phyloP scores from a whole-genome alignment of 2,888 invertebrate genomes.

The Parnassius smintheus region DNA sequence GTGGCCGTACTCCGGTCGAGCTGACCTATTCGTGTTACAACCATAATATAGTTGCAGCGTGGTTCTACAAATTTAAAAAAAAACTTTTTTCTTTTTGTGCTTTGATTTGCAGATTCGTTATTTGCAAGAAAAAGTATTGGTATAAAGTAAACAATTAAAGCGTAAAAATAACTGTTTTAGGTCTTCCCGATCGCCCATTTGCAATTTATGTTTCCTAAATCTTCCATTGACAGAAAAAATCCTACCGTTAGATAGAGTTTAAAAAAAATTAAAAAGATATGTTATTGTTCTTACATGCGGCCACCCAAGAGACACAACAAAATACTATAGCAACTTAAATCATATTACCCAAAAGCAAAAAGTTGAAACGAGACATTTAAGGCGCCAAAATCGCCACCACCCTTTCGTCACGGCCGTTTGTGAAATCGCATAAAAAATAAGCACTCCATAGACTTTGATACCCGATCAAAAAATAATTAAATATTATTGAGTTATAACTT shows the following conservation, averaged over 20 bases:
- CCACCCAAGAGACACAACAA: conserved; percentile 33
- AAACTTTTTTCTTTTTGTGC: too few relatives aligned
- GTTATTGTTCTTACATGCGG: neutral
- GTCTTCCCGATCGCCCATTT: too few relatives aligned
- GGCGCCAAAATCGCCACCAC: conserved; percentile 62
- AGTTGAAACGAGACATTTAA: conserved; percentile 51
- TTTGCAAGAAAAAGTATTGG: too few relatives aligned
- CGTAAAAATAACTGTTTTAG: too few relatives aligned
- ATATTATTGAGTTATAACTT: conserved; percentile 56
- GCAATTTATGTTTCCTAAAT: too few relatives aligned
- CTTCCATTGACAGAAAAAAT: too few relatives aligned
- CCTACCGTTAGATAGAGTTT: neutral
- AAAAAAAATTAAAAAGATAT: neutral
- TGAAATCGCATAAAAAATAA: conserved; percentile 40
- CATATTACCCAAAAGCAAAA: conserved; percentile 40
- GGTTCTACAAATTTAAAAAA: too few relatives aligned
- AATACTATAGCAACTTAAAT: conserved; percentile 39
- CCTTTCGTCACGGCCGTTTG: conserved; percentile 66
- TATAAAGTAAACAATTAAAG: too few relatives aligned
- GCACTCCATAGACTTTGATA: conserved; percentile 43
- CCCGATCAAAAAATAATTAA: conserved; percentile 44
- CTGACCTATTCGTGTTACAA: too few relatives aligned
- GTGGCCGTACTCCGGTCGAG: too few relatives aligned
- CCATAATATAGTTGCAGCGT: too few relatives aligned
- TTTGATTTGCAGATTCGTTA: too few relatives aligned